Percentiles rank a stretch among this genome's conserved stretches.
These are phyloP conservation scores for Tetramorium alpestre DNA, from an alignment of 1,140 invertebrate genomes.

Conservation along the genomic window DNA sequence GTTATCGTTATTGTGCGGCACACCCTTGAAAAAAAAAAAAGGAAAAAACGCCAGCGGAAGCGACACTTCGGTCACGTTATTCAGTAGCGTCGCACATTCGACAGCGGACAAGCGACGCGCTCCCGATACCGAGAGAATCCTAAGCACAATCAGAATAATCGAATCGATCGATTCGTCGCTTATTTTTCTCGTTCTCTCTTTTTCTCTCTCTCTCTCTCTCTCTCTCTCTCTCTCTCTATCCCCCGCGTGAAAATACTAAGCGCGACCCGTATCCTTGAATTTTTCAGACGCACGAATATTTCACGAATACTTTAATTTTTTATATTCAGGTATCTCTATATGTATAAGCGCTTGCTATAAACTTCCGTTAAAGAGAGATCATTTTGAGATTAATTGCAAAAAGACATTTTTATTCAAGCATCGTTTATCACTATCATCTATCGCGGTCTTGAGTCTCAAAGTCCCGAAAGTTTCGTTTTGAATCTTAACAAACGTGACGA, in stretches of 20 bases:
- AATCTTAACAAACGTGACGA: neutral
- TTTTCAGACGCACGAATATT: neutral
- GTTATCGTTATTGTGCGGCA: slow-evolving; percentile 31
- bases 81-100: slow-evolving; percentile 9
- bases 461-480: neutral
- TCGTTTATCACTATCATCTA: neutral
- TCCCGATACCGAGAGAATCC: slow-evolving; percentile 20
- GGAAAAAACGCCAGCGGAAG: slow-evolving; percentile 12
- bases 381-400: neutral
- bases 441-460: neutral
- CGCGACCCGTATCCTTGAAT: neutral
- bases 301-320: slow-evolving; percentile 3
- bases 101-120: neutral
- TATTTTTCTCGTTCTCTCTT: neutral
- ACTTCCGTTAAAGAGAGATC: neutral
- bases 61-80: slow-evolving; percentile 45
- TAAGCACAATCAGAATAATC: slow-evolving; percentile 10
- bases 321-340: neutral
- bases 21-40: neutral
- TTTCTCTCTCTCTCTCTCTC: too few species aligned
- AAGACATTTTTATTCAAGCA: neutral
- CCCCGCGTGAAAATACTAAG: neutral
- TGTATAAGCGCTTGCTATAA: neutral
- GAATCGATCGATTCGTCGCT: slow-evolving; percentile 14
- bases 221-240: neutral